Conservation (phyloP, 1,140 invertebrate species). For the Bombus polaris region DNA sequence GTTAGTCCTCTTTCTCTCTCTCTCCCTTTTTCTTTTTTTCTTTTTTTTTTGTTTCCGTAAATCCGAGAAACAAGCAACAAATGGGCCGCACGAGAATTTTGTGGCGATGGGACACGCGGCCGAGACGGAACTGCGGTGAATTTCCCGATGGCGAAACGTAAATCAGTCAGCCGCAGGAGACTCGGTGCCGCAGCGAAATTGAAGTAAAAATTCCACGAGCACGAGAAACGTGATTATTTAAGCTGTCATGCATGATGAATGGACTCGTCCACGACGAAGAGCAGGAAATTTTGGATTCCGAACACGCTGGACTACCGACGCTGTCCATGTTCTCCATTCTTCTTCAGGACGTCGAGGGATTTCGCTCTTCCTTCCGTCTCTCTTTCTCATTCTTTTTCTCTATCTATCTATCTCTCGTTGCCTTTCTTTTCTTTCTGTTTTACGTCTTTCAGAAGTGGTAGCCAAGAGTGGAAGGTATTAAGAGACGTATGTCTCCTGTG, state of each 20-base stretch:
- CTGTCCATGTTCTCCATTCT: slow-evolving; percentile 49
- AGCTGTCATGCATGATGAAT: slow-evolving; percentile 61
- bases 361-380: slow-evolving; percentile 28
- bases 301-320: slow-evolving; percentile 48
- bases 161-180: slow-evolving; percentile 39
- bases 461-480: slow-evolving; percentile 64
- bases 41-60: background rate
- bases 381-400: background rate
- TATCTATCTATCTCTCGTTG: slow-evolving; percentile 8
- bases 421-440: slow-evolving; percentile 36
- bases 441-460: slow-evolving; percentile 11
- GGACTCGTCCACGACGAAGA: slow-evolving; percentile 36
- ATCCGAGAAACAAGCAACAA: background rate
- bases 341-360: slow-evolving; percentile 59
- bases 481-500: slow-evolving; percentile 74
- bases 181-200: slow-evolving; percentile 19
- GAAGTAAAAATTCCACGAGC: slow-evolving; percentile 47
- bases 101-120: background rate
- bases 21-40: no score
- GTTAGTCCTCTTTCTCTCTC: no score
- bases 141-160: slow-evolving; percentile 25
- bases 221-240: slow-evolving; percentile 63
- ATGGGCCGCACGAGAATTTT: background rate
- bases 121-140: background rate
- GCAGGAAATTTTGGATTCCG: slow-evolving; percentile 61